Base-by-base conservation (phyloP, 2,888 invertebrate genomes). In the Trimorus sp. region DNA sequence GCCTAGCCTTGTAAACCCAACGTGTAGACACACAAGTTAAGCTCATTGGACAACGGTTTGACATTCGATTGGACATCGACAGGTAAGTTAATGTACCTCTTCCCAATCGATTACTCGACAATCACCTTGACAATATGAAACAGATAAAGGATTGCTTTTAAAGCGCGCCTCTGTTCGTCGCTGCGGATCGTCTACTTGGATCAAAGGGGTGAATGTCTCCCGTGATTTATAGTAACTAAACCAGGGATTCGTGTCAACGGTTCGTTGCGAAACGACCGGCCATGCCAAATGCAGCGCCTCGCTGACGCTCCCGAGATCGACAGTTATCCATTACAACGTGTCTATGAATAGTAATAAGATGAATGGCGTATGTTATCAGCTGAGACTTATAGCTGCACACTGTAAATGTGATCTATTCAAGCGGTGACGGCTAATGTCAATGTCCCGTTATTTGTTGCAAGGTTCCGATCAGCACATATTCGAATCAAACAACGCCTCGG, bases 201-300 rank as follows among this genome's bases (percentile, higher is more conserved):
- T 60, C 83, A 69, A 82, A 68, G 51, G 83, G 80, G 79, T 83
- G 73, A 77, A 80, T 78, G 83, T 80, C 77, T 75, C 74, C 63
- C 45, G 79, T 83, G 87, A 89, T 88, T 89, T 89, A 89, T 90
- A 89, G 89, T 89, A 90, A 90, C 87, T 91, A 90, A 90, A 90
- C 88, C 89, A 89, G 90, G 89, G 83, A 87, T 89, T 85, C 83
- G 77, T 90, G 90, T 89, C 90, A 90, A 85, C 88, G 87, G 86
- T 88, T 88, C 84, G 87, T 89, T 89, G 85, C 86, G 88, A 86
- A 87, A 89, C 82, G 83, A 83, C 59, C 62, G 48, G 62, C 79
- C 79, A 77, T 83, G 83, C 83, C 84, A 83, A 83, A 81, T 71
- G 79, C 83, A 81, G 48, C 51, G 71, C 51, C 63, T 56, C 73